These are phyloP conservation scores for Oenanthe oenanthe DNA, from an alignment of 2,113 vertebrate genomes.

Conservation along the genomic window DNA sequence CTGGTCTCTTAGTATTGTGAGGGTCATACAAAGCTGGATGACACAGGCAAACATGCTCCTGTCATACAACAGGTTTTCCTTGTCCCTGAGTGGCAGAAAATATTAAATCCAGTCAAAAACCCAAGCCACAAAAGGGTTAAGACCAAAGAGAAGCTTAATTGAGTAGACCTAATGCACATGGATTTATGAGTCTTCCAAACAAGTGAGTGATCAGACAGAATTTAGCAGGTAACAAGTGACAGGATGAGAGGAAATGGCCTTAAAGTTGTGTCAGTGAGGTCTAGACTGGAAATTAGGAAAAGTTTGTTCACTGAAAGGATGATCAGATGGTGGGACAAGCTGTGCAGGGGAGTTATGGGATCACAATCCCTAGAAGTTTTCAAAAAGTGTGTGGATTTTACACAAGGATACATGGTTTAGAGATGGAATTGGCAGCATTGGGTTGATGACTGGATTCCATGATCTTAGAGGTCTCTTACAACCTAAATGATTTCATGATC, in stretches of 20 bases:
- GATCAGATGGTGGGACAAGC: not conserved
- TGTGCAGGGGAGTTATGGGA: not conserved
- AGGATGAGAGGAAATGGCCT: not conserved
- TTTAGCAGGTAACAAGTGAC: not conserved
- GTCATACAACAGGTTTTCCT: not conserved
- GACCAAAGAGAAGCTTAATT: not conserved
- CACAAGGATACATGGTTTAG: not conserved
- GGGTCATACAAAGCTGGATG: not conserved
- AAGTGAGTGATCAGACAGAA: not conserved
- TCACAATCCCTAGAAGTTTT: not conserved
- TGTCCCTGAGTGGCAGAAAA: not conserved
- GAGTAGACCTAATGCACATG: not conserved
- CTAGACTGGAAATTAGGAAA: not conserved
- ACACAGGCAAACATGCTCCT: not conserved
- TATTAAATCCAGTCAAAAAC: not conserved
- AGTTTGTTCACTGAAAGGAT: not conserved
- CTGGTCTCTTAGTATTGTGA: not conserved
- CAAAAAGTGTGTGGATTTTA: not conserved
- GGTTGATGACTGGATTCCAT: fast-evolving
- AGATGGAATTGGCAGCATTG: not conserved
- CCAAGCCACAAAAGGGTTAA: not conserved
- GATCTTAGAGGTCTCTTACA: not conserved
- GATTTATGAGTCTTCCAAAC: not conserved
- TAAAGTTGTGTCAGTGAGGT: not conserved
- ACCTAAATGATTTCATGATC: not conserved